Evolutionary conservation across 2,888 invertebrate genomes (phyloP).

Genomic region (Taphrorychus bicolor): DNA sequence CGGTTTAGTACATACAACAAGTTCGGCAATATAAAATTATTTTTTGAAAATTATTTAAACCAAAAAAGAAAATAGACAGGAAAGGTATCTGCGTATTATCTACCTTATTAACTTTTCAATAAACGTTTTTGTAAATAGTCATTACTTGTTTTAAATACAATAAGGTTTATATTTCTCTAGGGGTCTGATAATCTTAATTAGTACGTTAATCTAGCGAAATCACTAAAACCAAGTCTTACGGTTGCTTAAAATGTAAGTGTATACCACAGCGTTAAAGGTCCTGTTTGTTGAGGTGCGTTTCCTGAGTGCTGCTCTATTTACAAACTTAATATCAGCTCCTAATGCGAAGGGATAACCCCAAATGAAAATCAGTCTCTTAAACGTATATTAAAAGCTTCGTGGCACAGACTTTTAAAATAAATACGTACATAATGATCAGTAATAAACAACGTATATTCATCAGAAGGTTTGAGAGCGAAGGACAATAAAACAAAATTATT

Average conservation of each 20-base stretch:
- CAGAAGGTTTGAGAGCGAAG: too few relatives aligned
- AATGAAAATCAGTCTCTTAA: not conserved
- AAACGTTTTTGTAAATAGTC: not conserved
- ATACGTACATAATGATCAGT: too few relatives aligned
- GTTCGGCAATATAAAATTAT: too few relatives aligned
- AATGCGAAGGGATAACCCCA: not conserved
- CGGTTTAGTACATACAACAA: too few relatives aligned
- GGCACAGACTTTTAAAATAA: not conserved
- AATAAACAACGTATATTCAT: too few relatives aligned
- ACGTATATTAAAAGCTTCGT: not conserved
- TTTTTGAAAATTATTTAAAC: too few relatives aligned
- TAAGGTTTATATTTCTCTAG: conserved; percentile 2
- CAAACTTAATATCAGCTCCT: too few relatives aligned
- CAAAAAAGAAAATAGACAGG: too few relatives aligned
- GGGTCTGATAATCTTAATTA: conserved; percentile 22
- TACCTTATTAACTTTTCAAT: not conserved
- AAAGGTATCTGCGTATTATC: not conserved
- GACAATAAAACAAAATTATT: too few relatives aligned
- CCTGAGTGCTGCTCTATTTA: too few relatives aligned
- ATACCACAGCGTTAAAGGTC: conserved; percentile 41
- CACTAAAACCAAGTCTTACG: conserved; percentile 39
- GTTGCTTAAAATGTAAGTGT: conserved; percentile 29
- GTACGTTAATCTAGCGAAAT: conserved; percentile 27
- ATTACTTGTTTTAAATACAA: not conserved
- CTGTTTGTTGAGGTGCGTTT: conserved; percentile 46